Conservation (phyloP, 2,113 vertebrate genomes). For the Pelodiscus sinensis region DNA sequence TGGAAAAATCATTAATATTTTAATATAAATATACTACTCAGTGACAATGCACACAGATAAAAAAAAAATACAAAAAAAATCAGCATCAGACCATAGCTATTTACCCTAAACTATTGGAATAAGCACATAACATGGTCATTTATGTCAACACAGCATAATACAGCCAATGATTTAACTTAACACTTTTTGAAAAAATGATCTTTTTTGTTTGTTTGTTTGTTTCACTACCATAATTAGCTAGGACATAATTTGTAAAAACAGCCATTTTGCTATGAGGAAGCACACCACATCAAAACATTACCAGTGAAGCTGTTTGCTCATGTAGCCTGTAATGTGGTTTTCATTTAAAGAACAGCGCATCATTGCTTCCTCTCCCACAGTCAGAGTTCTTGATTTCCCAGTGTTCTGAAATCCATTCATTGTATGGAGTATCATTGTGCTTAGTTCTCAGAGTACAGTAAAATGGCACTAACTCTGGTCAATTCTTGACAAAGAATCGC, state of each 20-base stretch:
- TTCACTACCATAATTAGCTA: slow-evolving; percentile 52
- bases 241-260: slow-evolving; percentile 52
- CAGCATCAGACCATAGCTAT: not conserved
- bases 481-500: not conserved
- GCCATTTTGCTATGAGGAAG: slow-evolving; percentile 16
- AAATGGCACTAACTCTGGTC: not conserved
- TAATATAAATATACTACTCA: not conserved
- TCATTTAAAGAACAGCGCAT: slow-evolving; percentile 29
- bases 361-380: not conserved
- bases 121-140: not conserved
- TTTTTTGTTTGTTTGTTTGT: slow-evolving; percentile 16
- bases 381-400: not conserved
- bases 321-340: not conserved
- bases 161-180: not conserved
- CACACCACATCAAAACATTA: slow-evolving; percentile 48
- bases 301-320: slow-evolving; percentile 42
- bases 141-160: slow-evolving; percentile 25
- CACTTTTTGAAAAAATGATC: not conserved
- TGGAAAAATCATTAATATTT: not conserved
- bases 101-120: not conserved
- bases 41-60: not conserved
- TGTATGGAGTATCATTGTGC: not conserved
- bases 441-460: not conserved
- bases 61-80: not conserved
- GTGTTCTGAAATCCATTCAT: not conserved